Percentiles rank a stretch among this genome's conserved stretches.
Evolutionary conservation across 1,140 invertebrate species (phyloP).

Genomic region (Lordiphosa mommai): DNA sequence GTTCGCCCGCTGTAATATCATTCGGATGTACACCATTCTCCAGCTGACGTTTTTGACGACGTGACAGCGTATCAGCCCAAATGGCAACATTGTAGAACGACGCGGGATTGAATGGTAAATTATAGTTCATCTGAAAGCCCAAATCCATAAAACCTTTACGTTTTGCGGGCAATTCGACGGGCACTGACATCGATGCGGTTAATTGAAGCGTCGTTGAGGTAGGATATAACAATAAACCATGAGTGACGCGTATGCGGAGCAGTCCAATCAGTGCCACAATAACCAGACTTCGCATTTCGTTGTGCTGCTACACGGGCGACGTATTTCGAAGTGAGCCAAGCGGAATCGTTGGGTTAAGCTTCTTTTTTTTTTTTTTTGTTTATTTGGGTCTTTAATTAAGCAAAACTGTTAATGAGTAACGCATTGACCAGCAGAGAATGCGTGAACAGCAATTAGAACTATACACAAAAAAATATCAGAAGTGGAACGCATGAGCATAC

Average conservation of each 20-base stretch:
- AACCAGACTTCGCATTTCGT: conserved; percentile 7
- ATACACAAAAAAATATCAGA: conserved; percentile 18
- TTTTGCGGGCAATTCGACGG: conserved; percentile 41
- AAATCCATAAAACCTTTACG: conserved; percentile 58
- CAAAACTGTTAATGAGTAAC: conserved; percentile 51
- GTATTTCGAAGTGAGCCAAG: conserved; percentile 48
- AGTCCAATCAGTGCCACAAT: conserved; percentile 16
- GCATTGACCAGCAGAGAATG: conserved; percentile 34
- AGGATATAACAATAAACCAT: conserved; percentile 34
- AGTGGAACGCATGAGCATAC: conserved; percentile 29
- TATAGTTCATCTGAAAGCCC: conserved; percentile 72
- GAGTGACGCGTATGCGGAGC: neutral
- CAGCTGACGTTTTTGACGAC: conserved; percentile 32
- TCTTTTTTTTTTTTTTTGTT: conserved; percentile 29
- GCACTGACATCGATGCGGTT: conserved; percentile 53
- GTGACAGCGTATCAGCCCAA: conserved; percentile 47
- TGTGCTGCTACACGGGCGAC: conserved; percentile 34
- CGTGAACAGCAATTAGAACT: conserved; percentile 60
- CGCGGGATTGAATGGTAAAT: conserved; percentile 36
- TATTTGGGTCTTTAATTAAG: conserved; percentile 60
- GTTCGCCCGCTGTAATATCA: conserved; percentile 70
- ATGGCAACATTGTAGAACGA: conserved; percentile 63
- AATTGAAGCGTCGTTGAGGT: conserved; percentile 36
- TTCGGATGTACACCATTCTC: conserved; percentile 35
- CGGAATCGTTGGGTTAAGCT: neutral